Conservation (phyloP, 2,797 vertebrate genomes). For the Hydrolagus colliei region DNA sequence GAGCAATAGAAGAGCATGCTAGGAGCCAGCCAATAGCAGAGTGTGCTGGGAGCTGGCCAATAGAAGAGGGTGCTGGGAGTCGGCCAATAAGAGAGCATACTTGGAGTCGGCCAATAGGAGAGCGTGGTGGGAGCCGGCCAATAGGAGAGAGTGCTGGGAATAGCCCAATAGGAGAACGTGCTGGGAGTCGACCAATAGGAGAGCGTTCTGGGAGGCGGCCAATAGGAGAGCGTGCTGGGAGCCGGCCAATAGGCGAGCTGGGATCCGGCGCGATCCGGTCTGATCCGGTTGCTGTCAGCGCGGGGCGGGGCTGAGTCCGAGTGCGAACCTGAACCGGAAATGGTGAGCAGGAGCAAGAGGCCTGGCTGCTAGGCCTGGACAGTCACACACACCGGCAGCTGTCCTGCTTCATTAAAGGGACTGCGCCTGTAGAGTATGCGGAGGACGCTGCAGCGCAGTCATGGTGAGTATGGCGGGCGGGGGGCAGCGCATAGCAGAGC, state of each 20-base stretch:
- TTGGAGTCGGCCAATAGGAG: background rate
- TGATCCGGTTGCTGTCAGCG: background rate
- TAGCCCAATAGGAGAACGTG: too few relatives aligned
- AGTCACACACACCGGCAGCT: background rate
- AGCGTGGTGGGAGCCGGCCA: background rate
- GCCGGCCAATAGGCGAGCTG: background rate
- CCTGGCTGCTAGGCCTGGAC: too few relatives aligned
- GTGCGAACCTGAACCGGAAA: background rate
- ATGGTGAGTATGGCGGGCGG: constrained; percentile 12
- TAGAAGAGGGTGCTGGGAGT: background rate
- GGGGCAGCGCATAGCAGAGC: constrained; percentile 38
- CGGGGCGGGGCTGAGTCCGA: background rate
- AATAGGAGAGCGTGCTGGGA: background rate
- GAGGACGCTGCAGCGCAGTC: background rate
- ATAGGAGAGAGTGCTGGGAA: background rate
- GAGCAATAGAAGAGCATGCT: background rate
- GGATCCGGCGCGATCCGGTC: constrained; percentile 18
- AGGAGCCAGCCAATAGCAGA: background rate
- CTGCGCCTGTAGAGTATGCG: constrained; percentile 15
- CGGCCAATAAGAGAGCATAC: too few relatives aligned
- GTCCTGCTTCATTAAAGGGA: background rate
- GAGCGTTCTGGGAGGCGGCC: background rate
- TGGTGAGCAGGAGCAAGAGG: background rate
- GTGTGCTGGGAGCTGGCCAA: background rate
- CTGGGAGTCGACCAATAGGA: too few relatives aligned